A percentile compares a stretch with the other conserved stretches of the same genome.
phyloP scores from a whole-genome alignment of 2,113 vertebrate species.

The Ageneiosus marmoratus region DNA sequence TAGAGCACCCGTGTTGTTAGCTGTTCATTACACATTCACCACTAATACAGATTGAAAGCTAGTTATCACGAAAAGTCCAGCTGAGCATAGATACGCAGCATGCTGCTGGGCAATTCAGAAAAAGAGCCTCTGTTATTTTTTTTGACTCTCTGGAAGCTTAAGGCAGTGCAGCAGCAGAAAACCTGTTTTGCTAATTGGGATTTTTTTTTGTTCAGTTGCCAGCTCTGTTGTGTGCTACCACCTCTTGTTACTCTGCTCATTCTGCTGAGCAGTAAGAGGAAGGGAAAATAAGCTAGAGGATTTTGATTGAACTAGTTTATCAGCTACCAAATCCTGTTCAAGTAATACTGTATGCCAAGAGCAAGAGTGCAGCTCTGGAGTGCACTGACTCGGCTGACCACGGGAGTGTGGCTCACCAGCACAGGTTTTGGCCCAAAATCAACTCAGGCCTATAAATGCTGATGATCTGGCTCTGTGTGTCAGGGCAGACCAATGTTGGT shows the following conservation, averaged over 20 bases:
- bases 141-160: conserved; percentile 8
- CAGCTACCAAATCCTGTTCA: background rate
- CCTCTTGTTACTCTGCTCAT: background rate
- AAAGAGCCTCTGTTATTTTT: background rate
- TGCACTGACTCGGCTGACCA: conserved; percentile 42
- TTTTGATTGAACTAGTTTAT: background rate
- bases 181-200: conserved; percentile 32
- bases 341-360: conserved; percentile 49
- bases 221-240: background rate
- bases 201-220: conserved; percentile 6
- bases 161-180: conserved; percentile 20
- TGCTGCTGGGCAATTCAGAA: background rate
- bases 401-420: conserved; percentile 1
- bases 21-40: conserved; percentile 6
- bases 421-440: conserved; percentile 27
- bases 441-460: background rate
- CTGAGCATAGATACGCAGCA: conserved; percentile 2
- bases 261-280: background rate
- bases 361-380: conserved; percentile 51
- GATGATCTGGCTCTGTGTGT: conserved; percentile 9
- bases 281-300: background rate
- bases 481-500: conserved; percentile 36
- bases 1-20: conserved; percentile 13
- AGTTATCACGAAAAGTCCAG: conserved; percentile 27
- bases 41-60: conserved; percentile 19